Evolutionary conservation across 2,888 invertebrate genomes (phyloP), one percentile per base, ranked within the genome.

Genomic region (Drosophila demipolita): DNA sequence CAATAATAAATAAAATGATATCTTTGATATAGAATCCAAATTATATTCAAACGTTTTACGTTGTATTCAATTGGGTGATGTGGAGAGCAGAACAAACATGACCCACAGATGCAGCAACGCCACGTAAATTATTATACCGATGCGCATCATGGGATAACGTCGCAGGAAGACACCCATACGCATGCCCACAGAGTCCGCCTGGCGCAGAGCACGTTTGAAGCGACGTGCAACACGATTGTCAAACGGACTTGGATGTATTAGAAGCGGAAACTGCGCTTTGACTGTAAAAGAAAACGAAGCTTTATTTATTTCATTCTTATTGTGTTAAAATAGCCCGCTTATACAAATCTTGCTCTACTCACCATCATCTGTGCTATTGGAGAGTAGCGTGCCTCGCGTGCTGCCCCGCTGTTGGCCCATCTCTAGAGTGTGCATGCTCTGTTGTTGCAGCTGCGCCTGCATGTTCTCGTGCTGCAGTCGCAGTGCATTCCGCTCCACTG

Each of bases 71-170:
- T 91, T 90, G 45, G 92, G 92, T 7, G 93, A 91, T 5, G 96
- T 96, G 6, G 96, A 96, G 66, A 97, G 94, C 62, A 97, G 93
- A 23, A 97, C 96, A 59, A 97, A 94, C 92, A 97, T 94, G 59
- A 97, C 97, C 97, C 97, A 97, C 26, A 97, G 93, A 92, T 97
- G 97, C 17, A 98, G 94, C 59, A 97, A 93, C n/a, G 96, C 97
- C 95, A 98, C 96, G 92, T 98, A 98, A 84, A 96, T 93, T 72
- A 98, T 94, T n/a, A 98, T 95, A 91, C 97, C 95, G 68, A 97
- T 95, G 85, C 98, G 95, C 67, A 97, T 96, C 53, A 97, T 93
- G 0, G 98, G 98, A 93, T 98, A 97, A 67, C 97, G 94, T 67
- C 97, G 94, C 55, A 98, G 93, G 92, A 97, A 96, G 23, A 96